Percentiles rank a stretch among this genome's conserved stretches.
phyloP scores from a whole-genome alignment of 2,797 vertebrate genomes.

The Zenarchopterus dispar region DNA sequence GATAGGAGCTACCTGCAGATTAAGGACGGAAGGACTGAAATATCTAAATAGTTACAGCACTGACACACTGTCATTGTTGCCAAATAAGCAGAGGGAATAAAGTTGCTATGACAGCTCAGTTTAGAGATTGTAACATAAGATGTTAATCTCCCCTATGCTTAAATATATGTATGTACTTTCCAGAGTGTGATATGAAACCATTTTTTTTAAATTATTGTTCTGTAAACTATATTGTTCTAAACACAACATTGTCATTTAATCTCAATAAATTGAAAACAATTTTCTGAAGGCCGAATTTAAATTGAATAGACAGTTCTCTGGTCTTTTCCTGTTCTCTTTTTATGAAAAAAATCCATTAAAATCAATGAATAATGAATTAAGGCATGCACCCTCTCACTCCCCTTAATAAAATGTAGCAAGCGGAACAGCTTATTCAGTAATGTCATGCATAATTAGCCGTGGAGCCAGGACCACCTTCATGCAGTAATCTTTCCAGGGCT shows the following conservation, averaged over 20 bases:
- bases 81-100: no score
- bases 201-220: not conserved
- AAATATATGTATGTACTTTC: slow-evolving; percentile 14
- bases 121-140: slow-evolving; percentile 24
- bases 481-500: slow-evolving; percentile 68
- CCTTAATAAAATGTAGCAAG: slow-evolving; percentile 78
- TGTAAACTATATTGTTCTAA: slow-evolving; percentile 1
- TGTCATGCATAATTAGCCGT: slow-evolving; percentile 74
- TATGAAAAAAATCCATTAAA: slow-evolving; percentile 68
- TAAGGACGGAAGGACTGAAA: no score
- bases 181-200: slow-evolving; percentile 18
- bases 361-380: slow-evolving; percentile 76
- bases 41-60: no score
- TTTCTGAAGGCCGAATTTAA: slow-evolving; percentile 28
- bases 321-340: slow-evolving; percentile 35
- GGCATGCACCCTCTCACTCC: slow-evolving; percentile 62
- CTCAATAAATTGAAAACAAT: slow-evolving; percentile 35
- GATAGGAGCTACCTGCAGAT: no score
- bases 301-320: slow-evolving; percentile 17
- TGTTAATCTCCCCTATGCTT: slow-evolving; percentile 21
- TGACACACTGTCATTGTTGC: no score
- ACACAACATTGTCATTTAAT: slow-evolving; percentile 5
- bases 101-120: slow-evolving; percentile 26
- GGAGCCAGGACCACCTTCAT: slow-evolving; percentile 72
- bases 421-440: slow-evolving; percentile 77